Conservation (phyloP, 2,888 invertebrate genomes). For the Ichneumoninae sp. region DNA sequence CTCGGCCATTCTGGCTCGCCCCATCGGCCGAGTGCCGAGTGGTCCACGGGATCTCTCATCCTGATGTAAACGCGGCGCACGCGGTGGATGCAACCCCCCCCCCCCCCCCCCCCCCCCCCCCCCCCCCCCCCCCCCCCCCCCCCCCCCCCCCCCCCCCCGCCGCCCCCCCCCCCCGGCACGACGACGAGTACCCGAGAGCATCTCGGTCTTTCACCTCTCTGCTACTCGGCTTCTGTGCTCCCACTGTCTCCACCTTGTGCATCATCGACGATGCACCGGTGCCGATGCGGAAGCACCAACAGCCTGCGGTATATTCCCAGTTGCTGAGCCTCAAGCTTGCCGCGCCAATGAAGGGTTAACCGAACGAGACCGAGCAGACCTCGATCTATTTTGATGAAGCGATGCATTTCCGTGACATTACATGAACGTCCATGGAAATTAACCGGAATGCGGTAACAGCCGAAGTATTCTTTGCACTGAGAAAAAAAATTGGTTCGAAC, state of each 20-base stretch:
- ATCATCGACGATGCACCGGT: conserved; percentile 11
- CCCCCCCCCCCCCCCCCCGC: neutral
- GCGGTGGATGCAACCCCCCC: conserved; percentile 39
- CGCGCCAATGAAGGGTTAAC: neutral
- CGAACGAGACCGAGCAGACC: neutral
- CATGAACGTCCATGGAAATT: neutral
- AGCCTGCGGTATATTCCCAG: neutral
- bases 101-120: neutral
- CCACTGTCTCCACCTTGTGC: conserved; percentile 24
- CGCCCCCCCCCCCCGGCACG: neutral
- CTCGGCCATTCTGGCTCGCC: conserved; percentile 34
- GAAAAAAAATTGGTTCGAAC: too few relatives aligned
- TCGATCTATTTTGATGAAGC: neutral
- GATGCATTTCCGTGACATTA: neutral
- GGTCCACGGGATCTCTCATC: conserved; percentile 40
- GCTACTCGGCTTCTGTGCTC: conserved; percentile 51
- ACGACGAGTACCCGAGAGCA: conserved; percentile 18
- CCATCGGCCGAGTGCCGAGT: conserved; percentile 39
- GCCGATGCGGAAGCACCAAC: neutral
- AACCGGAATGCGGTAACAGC: too few relatives aligned
- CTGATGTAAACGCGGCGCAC: conserved; percentile 51
- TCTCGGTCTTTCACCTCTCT: conserved; percentile 34
- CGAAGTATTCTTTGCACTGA: too few relatives aligned
- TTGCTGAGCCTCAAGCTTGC: neutral
- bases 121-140: neutral